Conservation (phyloP, 1,140 invertebrate genomes). For the Zophobas atratus region DNA sequence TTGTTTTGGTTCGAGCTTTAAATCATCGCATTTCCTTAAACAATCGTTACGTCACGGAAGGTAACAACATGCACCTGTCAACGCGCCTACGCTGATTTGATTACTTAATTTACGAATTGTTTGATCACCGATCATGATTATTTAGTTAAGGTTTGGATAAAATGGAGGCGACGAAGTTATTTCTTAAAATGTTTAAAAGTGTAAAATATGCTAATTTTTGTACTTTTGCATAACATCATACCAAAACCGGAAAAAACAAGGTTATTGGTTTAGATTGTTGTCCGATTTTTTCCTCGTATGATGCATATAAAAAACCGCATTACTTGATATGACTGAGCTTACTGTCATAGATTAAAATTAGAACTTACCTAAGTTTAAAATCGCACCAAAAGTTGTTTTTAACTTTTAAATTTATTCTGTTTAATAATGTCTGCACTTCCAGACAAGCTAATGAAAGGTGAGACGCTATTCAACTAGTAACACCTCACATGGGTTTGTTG, state of each 20-base stretch:
- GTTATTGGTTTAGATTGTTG: no score
- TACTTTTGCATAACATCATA: no score
- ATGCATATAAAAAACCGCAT: no score
- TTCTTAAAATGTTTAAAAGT: no score
- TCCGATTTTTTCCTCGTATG: no score
- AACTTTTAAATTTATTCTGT: background rate
- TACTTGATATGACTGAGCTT: background rate
- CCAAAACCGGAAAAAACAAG: no score
- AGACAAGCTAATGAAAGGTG: background rate
- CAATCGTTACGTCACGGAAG: background rate
- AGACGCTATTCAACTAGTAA: slow-evolving; percentile 6
- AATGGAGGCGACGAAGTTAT: background rate
- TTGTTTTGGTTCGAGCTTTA: slow-evolving; percentile 2
- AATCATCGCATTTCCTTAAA: background rate
- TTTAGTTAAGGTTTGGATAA: background rate
- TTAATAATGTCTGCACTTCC: background rate
- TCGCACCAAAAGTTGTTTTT: background rate
- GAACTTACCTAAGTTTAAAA: background rate
- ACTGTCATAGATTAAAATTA: background rate
- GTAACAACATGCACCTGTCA: background rate
- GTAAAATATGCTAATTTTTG: no score
- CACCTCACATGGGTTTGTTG: slow-evolving; percentile 19
- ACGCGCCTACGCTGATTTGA: background rate
- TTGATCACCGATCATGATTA: background rate
- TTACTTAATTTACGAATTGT: background rate